Evolutionary conservation across 1,140 invertebrate genomes (phyloP).

Genomic region (Vanessa atalanta): DNA sequence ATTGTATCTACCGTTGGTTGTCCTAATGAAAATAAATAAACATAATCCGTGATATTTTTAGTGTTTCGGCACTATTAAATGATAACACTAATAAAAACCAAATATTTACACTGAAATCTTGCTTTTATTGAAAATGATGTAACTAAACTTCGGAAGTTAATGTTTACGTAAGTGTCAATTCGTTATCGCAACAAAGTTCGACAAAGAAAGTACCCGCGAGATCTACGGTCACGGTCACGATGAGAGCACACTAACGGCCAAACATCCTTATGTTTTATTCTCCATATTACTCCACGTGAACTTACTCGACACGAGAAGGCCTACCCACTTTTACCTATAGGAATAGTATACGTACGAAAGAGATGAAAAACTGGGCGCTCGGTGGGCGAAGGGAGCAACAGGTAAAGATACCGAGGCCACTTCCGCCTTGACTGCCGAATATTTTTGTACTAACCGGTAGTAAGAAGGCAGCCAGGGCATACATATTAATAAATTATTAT

Average conservation of each 20-base stretch:
- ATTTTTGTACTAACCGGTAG: slow-evolving; percentile 81
- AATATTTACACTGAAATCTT: too few species aligned
- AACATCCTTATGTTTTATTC: slow-evolving; percentile 70
- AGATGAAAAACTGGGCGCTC: slow-evolving; percentile 55
- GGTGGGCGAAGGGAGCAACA: slow-evolving; percentile 79
- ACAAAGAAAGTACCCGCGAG: slow-evolving; percentile 65
- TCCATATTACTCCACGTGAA: slow-evolving; percentile 68
- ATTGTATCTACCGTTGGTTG: too few species aligned
- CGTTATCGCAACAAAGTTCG: slow-evolving; percentile 46
- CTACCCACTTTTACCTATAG: slow-evolving; percentile 39
- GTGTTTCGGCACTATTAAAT: too few species aligned
- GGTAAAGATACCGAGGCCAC: slow-evolving; percentile 81
- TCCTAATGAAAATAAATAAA: too few species aligned
- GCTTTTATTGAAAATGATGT: neutral
- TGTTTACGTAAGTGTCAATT: slow-evolving; percentile 32
- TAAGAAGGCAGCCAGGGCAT: slow-evolving; percentile 69
- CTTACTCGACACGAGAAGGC: slow-evolving; percentile 52
- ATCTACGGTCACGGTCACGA: slow-evolving; percentile 71
- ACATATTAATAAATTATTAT: neutral
- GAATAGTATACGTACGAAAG: slow-evolving; percentile 46
- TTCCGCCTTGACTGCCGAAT: slow-evolving; percentile 81
- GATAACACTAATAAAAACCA: too few species aligned
- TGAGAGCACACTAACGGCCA: slow-evolving; percentile 49
- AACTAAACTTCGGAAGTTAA: neutral
- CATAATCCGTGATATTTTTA: too few species aligned